Percentiles rank a stretch among this genome's conserved stretches.
These are phyloP conservation scores for Colinus virginianus DNA, from an alignment of 2,113 vertebrate genomes.

Conservation along the genomic window DNA sequence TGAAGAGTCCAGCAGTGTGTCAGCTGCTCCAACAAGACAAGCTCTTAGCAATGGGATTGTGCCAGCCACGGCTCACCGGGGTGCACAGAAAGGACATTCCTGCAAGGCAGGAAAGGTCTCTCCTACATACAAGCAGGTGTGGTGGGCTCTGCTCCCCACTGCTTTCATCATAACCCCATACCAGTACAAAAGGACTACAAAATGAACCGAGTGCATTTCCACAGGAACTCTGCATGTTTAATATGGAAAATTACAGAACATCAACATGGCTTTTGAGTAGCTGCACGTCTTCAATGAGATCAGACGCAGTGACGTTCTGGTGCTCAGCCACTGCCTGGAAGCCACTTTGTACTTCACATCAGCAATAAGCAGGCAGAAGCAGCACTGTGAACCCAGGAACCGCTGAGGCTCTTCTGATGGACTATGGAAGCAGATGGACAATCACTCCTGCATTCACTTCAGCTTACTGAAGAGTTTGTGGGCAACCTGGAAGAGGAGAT, in stretches of 20 bases:
- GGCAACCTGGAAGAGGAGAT: constrained; percentile 75
- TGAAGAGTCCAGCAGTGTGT: not conserved
- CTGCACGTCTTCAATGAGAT: not conserved
- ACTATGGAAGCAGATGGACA: not conserved
- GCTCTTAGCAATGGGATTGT: rapidly evolving
- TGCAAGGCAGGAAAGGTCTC: not conserved
- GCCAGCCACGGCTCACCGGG: rapidly evolving
- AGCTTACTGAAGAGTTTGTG: constrained; percentile 81
- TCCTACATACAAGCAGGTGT: rapidly evolving
- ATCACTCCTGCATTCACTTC: constrained; percentile 62
- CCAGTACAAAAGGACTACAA: not conserved
- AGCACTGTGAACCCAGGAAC: not conserved
- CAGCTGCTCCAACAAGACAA: not conserved
- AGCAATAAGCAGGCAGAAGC: not conserved
- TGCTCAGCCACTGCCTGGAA: not conserved
- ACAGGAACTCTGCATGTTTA: constrained; percentile 49
- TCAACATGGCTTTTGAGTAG: not conserved
- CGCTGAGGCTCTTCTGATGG: not conserved
- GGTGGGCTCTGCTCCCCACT: not conserved
- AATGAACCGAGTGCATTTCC: not conserved
- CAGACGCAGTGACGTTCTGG: not conserved
- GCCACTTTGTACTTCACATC: not conserved
- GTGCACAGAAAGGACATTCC: not conserved
- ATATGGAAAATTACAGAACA: constrained; percentile 53
- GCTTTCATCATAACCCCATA: not conserved